Percentiles rank a stretch among this genome's conserved stretches.
phyloP scores from a whole-genome alignment of 2,797 vertebrate genomes.

The Notamacropus eugenii region DNA sequence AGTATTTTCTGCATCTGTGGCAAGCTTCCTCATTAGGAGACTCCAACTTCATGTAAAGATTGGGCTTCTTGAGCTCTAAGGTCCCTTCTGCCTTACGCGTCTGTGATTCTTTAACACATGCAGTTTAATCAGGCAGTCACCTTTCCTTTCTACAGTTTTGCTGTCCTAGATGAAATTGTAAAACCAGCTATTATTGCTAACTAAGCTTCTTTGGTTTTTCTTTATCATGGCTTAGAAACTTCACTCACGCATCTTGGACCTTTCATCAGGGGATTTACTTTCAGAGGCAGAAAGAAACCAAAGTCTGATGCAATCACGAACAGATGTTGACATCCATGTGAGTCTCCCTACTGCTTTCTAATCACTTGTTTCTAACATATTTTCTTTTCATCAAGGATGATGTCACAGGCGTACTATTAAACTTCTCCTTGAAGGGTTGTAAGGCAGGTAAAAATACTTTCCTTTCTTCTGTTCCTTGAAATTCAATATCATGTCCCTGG shows the following conservation, averaged over 20 bases:
- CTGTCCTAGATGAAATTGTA: constrained; percentile 70
- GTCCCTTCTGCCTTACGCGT: neutral
- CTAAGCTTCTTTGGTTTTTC: constrained; percentile 76
- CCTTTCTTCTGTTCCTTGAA: constrained; percentile 85
- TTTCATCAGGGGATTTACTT: constrained; percentile 91
- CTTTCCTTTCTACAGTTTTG: constrained; percentile 71
- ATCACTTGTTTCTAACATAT: constrained; percentile 66
- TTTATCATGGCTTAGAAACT: constrained; percentile 87
- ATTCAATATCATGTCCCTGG: constrained; percentile 83
- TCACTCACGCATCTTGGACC: constrained; percentile 91
- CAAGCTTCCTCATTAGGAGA: neutral
- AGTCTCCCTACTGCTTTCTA: constrained; percentile 80
- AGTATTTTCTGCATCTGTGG: neutral
- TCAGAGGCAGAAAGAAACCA: constrained; percentile 88
- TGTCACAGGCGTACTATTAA: constrained; percentile 76
- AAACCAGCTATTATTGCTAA: constrained; percentile 65
- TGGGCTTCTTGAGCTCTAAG: neutral
- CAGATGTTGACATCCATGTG: constrained; percentile 86
- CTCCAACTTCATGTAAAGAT: neutral
- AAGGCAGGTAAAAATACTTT: constrained; percentile 88
- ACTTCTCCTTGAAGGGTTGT: constrained; percentile 84
- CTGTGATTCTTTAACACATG: neutral
- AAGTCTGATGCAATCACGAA: constrained; percentile 83
- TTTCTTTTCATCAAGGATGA: constrained; percentile 72
- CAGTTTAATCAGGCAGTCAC: neutral